Evolutionary conservation across 2,888 invertebrate species (phyloP), one percentile per base, ranked within the genome.

Genomic region (Nezara viridula): DNA sequence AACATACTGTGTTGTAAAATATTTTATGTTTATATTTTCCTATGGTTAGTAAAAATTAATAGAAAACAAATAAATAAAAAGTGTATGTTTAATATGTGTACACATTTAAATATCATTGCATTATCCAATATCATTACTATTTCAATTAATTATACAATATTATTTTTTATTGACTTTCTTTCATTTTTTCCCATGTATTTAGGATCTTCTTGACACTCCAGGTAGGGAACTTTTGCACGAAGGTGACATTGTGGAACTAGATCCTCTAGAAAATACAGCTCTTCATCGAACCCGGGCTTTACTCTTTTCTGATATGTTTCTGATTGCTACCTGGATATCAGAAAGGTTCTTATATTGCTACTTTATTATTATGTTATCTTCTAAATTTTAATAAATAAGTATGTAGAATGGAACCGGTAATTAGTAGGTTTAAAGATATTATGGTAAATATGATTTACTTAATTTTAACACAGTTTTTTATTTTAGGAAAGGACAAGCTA

Each of bases 221-320:
- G 96, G 96, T 27, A 93, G 97, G 91, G 94, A 95, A 85, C 95
- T 98, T 91, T 93, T 98, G n/a, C 96, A 98, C 92, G 98, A 98
- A 94, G 98, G 98, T 66, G 98, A 98, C 91, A 93, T 99, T 88
- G 94, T 97, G 89, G 98, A 99, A 93, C 94, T 99, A 90, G 98
- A 98, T 92, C 95, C 96, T 0, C 95, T 97, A 91, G 97, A 97
- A 92, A 97, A 97, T 92, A 95, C 96, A 24, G 96, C 97, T 24
- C 93, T 98, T 89, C 97, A 97, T 92, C 95, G 97, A 92, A 96
- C 98, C 92, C 98, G 98, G 92, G 97, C 97, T 52, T 98, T 98
- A 93, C 94, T 99, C 89, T 96, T 99, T 92, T 98, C 96, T 93
- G 99, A 99, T 93, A 96, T 97, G 90, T 94, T 98, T 88, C 97